Percentiles rank a stretch among this genome's conserved stretches.
These are phyloP conservation scores for Proisotoma minuta DNA, from an alignment of 2,888 invertebrate species.

Conservation along the genomic window DNA sequence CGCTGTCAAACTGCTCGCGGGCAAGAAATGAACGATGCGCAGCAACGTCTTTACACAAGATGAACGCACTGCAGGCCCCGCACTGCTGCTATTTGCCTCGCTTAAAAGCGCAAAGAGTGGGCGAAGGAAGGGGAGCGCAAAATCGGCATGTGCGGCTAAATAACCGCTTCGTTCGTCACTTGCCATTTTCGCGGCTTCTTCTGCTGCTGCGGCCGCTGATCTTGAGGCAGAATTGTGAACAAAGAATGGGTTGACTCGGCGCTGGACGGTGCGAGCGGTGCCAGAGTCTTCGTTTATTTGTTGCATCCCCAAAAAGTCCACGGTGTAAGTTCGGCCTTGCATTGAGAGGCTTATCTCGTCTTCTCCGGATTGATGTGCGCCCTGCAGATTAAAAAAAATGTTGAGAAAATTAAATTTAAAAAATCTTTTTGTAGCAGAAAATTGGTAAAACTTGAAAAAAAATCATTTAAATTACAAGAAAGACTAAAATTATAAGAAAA, in stretches of 20 bases:
- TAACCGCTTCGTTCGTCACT: conserved; percentile 65
- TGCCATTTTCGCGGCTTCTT: background rate
- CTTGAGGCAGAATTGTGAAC: conserved; percentile 28
- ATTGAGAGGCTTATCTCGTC: conserved; percentile 91
- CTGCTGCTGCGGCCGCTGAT: background rate
- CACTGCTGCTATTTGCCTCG: conserved; percentile 97
- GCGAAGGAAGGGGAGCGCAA: conserved; percentile 65
- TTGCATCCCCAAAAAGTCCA: conserved; percentile 95
- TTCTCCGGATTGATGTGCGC: conserved; percentile 87
- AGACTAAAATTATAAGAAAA: no score
- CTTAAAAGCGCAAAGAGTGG: conserved; percentile 91
- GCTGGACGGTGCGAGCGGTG: conserved; percentile 84
- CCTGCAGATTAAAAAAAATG: conserved; percentile 50
- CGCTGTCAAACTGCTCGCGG: conserved; percentile 73
- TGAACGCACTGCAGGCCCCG: conserved; percentile 94
- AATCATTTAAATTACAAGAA: no score
- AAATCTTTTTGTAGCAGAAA: no score
- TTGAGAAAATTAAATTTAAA: conserved; percentile 6
- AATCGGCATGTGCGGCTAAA: conserved; percentile 64
- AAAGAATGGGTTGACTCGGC: conserved; percentile 55
- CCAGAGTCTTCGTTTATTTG: conserved; percentile 98
- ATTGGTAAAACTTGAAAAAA: no score
- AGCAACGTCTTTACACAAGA: conserved; percentile 93
- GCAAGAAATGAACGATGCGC: conserved; percentile 93
- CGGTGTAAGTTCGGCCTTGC: conserved; percentile 87